These are phyloP conservation scores for Syrmaticus mikado DNA, from an alignment of 2,113 vertebrate species.

Conservation along the genomic window DNA sequence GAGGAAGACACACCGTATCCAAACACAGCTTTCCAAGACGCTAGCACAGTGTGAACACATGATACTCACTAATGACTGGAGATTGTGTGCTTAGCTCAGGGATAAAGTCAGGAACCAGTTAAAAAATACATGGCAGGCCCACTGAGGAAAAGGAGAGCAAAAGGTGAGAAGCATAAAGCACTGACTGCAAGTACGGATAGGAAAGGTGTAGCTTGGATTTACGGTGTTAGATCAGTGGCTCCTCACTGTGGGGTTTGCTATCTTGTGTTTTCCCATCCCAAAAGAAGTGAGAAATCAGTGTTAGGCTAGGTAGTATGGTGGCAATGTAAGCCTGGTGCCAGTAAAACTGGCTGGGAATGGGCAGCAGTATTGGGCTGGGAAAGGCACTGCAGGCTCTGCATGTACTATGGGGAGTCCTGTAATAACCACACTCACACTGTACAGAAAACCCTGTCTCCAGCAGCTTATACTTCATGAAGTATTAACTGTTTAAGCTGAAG, in stretches of 20 bases:
- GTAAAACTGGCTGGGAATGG: neutral
- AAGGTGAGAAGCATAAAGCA: neutral
- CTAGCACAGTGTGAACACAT: neutral
- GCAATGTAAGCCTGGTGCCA: neutral
- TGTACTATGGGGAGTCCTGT: neutral
- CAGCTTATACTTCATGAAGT: constrained; percentile 2
- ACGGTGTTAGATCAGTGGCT: neutral
- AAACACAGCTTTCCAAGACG: neutral
- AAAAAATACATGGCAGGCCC: neutral
- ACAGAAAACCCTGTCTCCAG: neutral
- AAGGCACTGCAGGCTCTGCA: neutral
- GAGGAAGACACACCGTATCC: neutral
- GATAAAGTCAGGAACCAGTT: neutral
- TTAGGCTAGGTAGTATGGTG: rapidly evolving
- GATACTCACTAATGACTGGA: neutral
- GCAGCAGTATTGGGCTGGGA: neutral
- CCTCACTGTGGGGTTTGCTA: neutral
- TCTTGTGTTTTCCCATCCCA: neutral
- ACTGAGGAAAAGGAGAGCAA: neutral
- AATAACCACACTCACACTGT: neutral
- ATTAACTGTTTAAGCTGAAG: constrained; percentile 23
- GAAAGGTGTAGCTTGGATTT: neutral
- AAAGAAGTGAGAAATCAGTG: neutral
- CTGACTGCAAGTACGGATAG: neutral
- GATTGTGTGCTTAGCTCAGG: neutral